Evolutionary conservation across 2,888 invertebrate species (phyloP).

Genomic region (Bhutanitis thaidina): DNA sequence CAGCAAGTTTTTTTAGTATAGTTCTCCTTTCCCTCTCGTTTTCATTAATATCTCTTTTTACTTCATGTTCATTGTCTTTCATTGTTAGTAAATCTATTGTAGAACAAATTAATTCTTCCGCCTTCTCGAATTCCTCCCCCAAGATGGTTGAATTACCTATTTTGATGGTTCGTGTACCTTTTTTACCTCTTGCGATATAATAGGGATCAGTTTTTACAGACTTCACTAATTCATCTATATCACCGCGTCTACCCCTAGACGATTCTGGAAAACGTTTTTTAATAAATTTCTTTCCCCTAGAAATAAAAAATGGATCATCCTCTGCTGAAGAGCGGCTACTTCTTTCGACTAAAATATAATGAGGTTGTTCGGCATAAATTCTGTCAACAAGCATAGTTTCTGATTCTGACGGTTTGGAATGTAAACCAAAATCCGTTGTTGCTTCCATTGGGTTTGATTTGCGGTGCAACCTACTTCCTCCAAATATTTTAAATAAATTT

Average conservation of each 20-base stretch:
- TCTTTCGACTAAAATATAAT: conserved; percentile 71
- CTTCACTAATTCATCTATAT: conserved; percentile 66
- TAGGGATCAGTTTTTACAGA: conserved; percentile 72
- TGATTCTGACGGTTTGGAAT: conserved; percentile 36
- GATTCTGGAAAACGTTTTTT: conserved; percentile 42
- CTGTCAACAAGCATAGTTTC: conserved; percentile 55
- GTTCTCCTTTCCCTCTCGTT: conserved; percentile 61
- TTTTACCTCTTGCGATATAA: conserved; percentile 77
- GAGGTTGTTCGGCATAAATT: conserved; percentile 77
- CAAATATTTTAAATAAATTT: conserved; percentile 37
- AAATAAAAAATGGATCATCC: conserved; percentile 63
- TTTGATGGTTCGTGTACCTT: conserved; percentile 35
- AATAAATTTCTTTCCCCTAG: conserved; percentile 58
- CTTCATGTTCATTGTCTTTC: conserved; percentile 38
- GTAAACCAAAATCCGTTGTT: conserved; percentile 22
- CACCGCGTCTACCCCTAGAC: conserved; percentile 56
- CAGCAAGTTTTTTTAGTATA: conserved; percentile 61
- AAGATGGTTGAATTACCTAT: conserved; percentile 31
- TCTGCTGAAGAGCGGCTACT: conserved; percentile 63
- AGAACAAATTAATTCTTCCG: conserved; percentile 59
- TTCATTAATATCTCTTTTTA: conserved; percentile 53
- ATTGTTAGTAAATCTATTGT: conserved; percentile 46
- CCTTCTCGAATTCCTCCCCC: conserved; percentile 42
- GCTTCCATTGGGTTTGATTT: conserved; percentile 16
- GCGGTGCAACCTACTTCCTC: conserved; percentile 7